Conservation (phyloP, 2,888 invertebrate genomes). For the Tridacna crocea region DNA sequence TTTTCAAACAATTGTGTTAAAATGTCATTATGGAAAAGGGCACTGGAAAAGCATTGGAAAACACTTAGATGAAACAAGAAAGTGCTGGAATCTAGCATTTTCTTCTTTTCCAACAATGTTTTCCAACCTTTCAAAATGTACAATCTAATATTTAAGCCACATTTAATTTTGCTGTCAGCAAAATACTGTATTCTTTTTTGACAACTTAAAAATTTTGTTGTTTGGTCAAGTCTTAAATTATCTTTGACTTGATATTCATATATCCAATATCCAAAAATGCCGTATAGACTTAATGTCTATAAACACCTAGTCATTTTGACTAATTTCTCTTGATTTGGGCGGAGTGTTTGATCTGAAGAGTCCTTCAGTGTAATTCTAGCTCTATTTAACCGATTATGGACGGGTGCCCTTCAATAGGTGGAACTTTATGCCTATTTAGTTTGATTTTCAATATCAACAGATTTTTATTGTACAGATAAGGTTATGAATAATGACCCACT, state of each 20-base stretch:
- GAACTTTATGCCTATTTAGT: constrained; percentile 40
- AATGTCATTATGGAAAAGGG: no score
- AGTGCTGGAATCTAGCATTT: no score
- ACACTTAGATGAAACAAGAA: no score
- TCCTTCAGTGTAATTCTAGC: constrained; percentile 45
- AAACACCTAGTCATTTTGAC: constrained; percentile 7
- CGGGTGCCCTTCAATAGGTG: constrained; percentile 32
- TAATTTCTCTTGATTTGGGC: constrained; percentile 20
- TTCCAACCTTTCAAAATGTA: no score
- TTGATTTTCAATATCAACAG: constrained; percentile 41
- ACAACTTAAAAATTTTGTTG: no score
- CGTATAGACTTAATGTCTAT: constrained; percentile 1
- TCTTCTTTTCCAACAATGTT: no score
- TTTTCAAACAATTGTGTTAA: no score
- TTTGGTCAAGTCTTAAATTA: background rate
- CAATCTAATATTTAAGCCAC: no score
- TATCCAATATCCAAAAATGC: background rate
- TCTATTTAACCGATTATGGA: constrained; percentile 40
- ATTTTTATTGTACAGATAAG: constrained; percentile 6
- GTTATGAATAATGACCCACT: constrained; percentile 18
- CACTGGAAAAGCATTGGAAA: no score
- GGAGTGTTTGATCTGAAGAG: constrained; percentile 40
- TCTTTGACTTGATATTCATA: background rate
- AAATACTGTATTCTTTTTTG: no score
- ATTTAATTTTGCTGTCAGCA: no score